Evolutionary conservation across 2,888 invertebrate species (phyloP), one percentile per base, ranked within the genome.

Genomic region (Boloria selene): DNA sequence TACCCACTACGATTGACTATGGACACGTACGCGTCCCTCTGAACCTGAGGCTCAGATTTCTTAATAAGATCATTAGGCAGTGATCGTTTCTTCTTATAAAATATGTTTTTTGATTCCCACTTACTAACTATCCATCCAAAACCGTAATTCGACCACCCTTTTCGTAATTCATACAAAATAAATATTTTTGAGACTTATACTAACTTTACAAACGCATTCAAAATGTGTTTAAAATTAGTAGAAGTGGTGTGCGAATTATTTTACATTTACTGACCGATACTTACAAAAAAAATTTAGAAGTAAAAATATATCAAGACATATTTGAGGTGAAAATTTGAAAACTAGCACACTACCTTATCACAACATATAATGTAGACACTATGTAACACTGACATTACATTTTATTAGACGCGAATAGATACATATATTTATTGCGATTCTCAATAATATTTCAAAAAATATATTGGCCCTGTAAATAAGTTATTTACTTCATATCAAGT

Each of bases 1-100:
- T 85, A 85, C 76, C 78, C 77, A 81, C 86, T 87, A 87, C 76
- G 80, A 84, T 87, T 88, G 88, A 88, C 88, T 88, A 88, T 86
- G 87, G 87, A 86, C 87, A 77, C 76, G 62, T 51, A 58, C 49
- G 73, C 74, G 84, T 85, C 85, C 82, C 78, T 52, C 74, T 74
- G 76, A 81, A 79, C 82, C 73, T 74, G 47, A 56, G 71, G 82
- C 77, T 78, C 83, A 73, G 80, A 81, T 71, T 69, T 72, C 73
- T 72, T 69, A 38, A 65, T 60, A 76, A 82, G 79, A 87, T 85
- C 82, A 80, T 79, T 76, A 82, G 89, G 87, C 87, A 89, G 87
- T 87, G 88, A 85, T 81, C 77, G 78, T 79, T 79, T 66, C 69
- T 64, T 70, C 73, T 73, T 74, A 76, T 50, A 70, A 67, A 64